These are phyloP conservation scores for Cremastinae sp. DNA, from an alignment of 2,888 invertebrate genomes.

Conservation along the genomic window DNA sequence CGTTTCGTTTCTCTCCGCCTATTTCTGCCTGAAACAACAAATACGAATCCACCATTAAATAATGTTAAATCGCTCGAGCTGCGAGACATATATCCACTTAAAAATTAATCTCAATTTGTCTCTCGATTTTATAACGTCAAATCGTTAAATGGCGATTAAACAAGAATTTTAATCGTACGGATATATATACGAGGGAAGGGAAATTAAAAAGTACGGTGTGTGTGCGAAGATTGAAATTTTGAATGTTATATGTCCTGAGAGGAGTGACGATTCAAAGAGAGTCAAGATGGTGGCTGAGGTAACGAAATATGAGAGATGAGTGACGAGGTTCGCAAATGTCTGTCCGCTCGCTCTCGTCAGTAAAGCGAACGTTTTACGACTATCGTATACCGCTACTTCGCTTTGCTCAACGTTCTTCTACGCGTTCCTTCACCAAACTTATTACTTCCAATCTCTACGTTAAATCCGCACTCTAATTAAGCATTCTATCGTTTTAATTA, in stretches of 20 bases:
- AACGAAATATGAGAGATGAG: constrained; percentile 51
- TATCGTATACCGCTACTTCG: constrained; percentile 70
- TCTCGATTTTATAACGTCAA: too few species aligned
- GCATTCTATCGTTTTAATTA: constrained; percentile 76
- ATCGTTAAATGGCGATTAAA: too few species aligned
- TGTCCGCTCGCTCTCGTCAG: constrained; percentile 52
- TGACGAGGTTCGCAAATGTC: constrained; percentile 33
- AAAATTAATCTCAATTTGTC: too few species aligned
- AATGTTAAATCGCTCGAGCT: too few species aligned
- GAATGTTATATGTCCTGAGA: too few species aligned
- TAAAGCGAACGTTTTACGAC: constrained; percentile 73
- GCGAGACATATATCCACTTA: too few species aligned
- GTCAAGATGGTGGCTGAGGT: constrained; percentile 37
- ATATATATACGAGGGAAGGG: too few species aligned
- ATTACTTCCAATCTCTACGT: constrained; percentile 40
- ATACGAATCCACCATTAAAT: constrained; percentile 33
- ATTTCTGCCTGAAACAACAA: constrained; percentile 72
- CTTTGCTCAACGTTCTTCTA: constrained; percentile 57
- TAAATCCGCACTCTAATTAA: constrained; percentile 70
- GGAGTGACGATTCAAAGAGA: constrained; percentile 29
- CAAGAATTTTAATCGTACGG: too few species aligned
- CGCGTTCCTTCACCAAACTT: constrained; percentile 47
- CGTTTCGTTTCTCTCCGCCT: constrained; percentile 68
- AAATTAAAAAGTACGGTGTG: too few species aligned
- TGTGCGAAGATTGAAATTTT: too few species aligned